A percentile compares a stretch with the other conserved stretches of the same genome.
Conservation (phyloP, 2,113 vertebrate species). For the Pyrgilauda ruficollis region DNA sequence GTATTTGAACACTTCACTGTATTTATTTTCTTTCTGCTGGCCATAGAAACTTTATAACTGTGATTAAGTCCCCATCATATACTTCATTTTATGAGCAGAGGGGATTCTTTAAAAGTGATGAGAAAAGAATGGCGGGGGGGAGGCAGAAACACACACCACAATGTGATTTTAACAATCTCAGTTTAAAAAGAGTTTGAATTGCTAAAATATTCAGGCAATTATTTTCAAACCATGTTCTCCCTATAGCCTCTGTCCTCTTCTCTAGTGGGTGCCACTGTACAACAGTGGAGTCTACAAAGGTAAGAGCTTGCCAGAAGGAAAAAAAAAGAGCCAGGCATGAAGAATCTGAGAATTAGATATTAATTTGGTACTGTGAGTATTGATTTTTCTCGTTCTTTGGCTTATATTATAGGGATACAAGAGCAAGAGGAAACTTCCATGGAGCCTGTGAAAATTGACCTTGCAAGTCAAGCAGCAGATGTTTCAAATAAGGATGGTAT, state of each 20-base stretch:
- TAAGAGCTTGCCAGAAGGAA: background rate
- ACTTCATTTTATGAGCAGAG: background rate
- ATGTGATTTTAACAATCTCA: background rate
- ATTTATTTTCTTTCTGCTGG: conserved; percentile 10
- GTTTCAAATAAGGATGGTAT: conserved; percentile 67
- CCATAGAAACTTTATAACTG: background rate
- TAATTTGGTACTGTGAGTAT: background rate
- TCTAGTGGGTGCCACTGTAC: background rate
- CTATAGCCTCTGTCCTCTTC: background rate
- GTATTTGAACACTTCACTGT: background rate
- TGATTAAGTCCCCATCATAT: background rate
- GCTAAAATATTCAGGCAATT: background rate
- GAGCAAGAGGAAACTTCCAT: conserved; percentile 2
- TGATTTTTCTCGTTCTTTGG: conserved; percentile 8
- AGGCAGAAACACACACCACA: background rate
- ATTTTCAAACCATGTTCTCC: background rate
- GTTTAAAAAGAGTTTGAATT: background rate
- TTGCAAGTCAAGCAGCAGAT: conserved; percentile 12
- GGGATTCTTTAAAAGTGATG: background rate
- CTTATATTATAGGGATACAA: conserved; percentile 30
- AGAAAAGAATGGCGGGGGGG: background rate
- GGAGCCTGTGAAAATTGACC: conserved; percentile 48
- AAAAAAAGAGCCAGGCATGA: background rate
- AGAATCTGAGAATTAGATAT: background rate
- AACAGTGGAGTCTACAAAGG: background rate